Base-by-base conservation (phyloP, 2,113 vertebrate species). In the Onychorhynchus coronatus region DNA sequence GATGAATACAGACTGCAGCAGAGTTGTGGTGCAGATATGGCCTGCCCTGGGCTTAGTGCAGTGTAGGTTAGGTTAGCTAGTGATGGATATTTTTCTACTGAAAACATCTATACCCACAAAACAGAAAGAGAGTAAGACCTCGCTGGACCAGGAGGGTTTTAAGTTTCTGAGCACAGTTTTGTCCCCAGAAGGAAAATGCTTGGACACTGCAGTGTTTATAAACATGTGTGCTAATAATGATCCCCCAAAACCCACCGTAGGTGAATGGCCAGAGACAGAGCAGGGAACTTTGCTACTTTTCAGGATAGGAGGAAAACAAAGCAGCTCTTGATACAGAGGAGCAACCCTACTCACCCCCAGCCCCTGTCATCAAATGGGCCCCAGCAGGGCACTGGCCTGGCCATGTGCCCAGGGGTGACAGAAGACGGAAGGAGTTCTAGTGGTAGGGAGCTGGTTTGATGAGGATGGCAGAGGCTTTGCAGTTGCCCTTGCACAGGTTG, bases 381-480 rank as follows among this genome's bases (percentile, higher is more conserved):
- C 58, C 33, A 80, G 53, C 30, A 70, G 46, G 39, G n/a, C 72
- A 39, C 58, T 37, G 67, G 15, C 37, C 42, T 59, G 84, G 53
- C 49, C 59, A 16, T 1, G 11, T 39, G 50, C 56, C 21, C 11
- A 3, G 5, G 4, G 19, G 37, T 68, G 35, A 20, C 33, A 63
- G 62, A 19, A 53, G 7, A 4, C 10, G 17, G 33, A 35, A 30
- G n/a, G 50, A 59, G 35, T 2, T 19, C 56, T 96, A 94, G 35
- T 23, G 55, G 39, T 89, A 3, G 0, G 3, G 46, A 68, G 83
- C 9, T n/a, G 96, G 96, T 86, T 91, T 97, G 88, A 98, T 95
- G 68, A 98, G 95, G 56, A 96, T 96, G 70, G 89, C 80, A 1
- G 97, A 97, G 35, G 86, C 87, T 61, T 71, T 95, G 88, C 96